phyloP scores from a whole-genome alignment of 2,113 vertebrate species.

The Lepisosteus oculatus region DNA sequence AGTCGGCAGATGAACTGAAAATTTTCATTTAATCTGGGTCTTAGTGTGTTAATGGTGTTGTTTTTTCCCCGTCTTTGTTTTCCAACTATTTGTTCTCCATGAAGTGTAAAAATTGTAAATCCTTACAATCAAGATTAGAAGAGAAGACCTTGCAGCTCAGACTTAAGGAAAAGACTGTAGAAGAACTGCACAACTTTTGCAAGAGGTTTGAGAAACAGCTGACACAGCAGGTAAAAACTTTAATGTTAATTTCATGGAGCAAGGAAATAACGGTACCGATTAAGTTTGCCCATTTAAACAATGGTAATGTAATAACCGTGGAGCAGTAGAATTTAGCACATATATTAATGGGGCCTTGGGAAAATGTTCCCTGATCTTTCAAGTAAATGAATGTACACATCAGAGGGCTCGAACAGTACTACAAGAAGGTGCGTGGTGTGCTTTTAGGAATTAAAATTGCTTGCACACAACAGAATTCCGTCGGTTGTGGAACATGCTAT shows the following conservation, averaged over 20 bases:
- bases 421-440: no score
- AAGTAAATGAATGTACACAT: no score
- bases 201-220: slow-evolving; percentile 27
- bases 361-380: no score
- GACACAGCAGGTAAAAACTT: slow-evolving; percentile 9
- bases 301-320: no score
- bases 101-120: slow-evolving; percentile 27
- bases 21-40: no score
- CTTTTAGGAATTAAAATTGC: no score
- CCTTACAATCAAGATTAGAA: slow-evolving; percentile 14
- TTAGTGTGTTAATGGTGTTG: background rate
- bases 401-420: no score
- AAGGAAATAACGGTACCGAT: background rate
- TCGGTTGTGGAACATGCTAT: no score
- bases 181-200: slow-evolving; percentile 26
- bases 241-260: background rate
- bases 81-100: background rate
- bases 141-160: slow-evolving; percentile 21
- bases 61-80: background rate
- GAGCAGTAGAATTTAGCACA: no score
- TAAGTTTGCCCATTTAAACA: background rate
- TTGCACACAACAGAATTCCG: no score
- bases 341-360: no score
- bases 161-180: slow-evolving; percentile 24
- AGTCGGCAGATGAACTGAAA: no score